Percentiles rank a stretch among this genome's conserved stretches.
These are phyloP conservation scores for Agrochola lychnidis DNA, from an alignment of 2,888 invertebrate genomes.

Conservation along the genomic window DNA sequence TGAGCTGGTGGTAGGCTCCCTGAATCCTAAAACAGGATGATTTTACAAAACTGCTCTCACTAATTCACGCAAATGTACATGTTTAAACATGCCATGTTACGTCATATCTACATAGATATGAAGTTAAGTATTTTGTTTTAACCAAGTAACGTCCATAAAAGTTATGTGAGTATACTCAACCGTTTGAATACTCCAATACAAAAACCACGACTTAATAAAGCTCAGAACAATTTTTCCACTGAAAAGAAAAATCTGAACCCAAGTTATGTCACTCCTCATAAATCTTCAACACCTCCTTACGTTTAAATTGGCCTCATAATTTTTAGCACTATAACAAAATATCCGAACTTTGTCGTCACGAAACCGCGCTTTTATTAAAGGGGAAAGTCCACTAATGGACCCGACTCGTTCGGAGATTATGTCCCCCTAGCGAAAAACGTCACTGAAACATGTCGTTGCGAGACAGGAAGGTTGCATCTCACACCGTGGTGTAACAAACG, in stretches of 20 bases:
- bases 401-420: constrained; percentile 66
- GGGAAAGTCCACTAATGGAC: constrained; percentile 68
- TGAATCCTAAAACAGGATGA: background rate
- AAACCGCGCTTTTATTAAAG: constrained; percentile 65
- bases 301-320: constrained; percentile 46
- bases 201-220: background rate
- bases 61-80: background rate
- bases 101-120: too few species aligned
- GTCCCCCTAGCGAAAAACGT: constrained; percentile 67
- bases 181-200: background rate
- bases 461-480: constrained; percentile 35
- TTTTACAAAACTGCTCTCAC: background rate
- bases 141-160: background rate
- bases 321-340: constrained; percentile 47
- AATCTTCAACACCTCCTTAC: constrained; percentile 22
- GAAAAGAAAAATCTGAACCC: background rate
- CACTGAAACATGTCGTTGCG: constrained; percentile 58
- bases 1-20: too few species aligned
- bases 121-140: too few species aligned
- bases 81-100: background rate
- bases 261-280: constrained; percentile 1
- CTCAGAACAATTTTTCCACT: background rate
- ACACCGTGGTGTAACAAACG: constrained; percentile 40
- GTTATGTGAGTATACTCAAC: background rate
- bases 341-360: constrained; percentile 30